phyloP scores from a whole-genome alignment of 1,140 invertebrate species.

The Drosophila kikkawai region DNA sequence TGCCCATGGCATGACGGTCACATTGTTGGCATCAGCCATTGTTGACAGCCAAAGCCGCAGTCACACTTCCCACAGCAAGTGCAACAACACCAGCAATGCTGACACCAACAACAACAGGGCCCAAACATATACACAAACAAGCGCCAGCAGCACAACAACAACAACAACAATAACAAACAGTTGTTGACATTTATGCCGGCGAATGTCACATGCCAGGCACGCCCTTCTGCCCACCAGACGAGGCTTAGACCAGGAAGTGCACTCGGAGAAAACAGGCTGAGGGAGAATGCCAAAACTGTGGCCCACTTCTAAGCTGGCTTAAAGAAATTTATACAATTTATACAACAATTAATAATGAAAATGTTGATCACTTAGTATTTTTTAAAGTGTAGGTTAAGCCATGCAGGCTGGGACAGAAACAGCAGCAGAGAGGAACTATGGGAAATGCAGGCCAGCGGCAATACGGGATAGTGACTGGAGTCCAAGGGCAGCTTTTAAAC shows the following conservation, averaged over 20 bases:
- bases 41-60: conserved; percentile 76
- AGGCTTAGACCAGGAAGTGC: conserved; percentile 17
- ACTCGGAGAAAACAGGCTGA: neutral
- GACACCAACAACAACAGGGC: conserved; percentile 31
- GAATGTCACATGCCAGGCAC: conserved; percentile 72
- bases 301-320: neutral
- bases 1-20: conserved; percentile 59
- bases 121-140: conserved; percentile 27
- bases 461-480: conserved; percentile 2
- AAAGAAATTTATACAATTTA: neutral
- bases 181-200: conserved; percentile 80
- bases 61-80: conserved; percentile 54
- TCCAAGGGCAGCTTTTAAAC: conserved; percentile 22
- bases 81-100: conserved; percentile 24
- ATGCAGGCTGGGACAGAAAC: conserved; percentile 4
- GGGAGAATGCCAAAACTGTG: neutral
- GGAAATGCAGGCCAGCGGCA: conserved; percentile 7
- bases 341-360: neutral
- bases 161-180: conserved; percentile 57
- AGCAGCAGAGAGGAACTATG: conserved; percentile 5
- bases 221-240: conserved; percentile 49
- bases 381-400: neutral
- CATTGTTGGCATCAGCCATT: conserved; percentile 73
- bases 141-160: conserved; percentile 35
- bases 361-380: neutral